phyloP scores from a whole-genome alignment of 2,797 vertebrate genomes.

The Myripristis jacobus region DNA sequence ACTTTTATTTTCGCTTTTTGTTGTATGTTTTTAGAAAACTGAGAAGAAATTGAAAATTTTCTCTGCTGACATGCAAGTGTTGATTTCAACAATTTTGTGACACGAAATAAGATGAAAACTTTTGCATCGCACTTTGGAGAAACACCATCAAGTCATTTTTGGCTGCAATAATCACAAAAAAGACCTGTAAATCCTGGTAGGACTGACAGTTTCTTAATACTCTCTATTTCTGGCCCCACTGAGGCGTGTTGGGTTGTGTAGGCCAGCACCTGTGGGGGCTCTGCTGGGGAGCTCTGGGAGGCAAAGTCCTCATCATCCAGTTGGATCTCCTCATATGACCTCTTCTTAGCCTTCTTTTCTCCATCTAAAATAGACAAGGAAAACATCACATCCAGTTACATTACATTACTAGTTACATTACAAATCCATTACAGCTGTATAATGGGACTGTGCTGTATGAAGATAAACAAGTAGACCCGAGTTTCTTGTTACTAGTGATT shows the following conservation, averaged over 20 bases:
- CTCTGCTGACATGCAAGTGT: too few relatives aligned
- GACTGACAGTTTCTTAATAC: not conserved
- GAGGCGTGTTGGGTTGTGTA: conserved; percentile 5
- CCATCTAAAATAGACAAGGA: conserved; percentile 82
- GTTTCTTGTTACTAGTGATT: not conserved
- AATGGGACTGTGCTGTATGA: not conserved
- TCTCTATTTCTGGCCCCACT: not conserved
- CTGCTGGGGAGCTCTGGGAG: conserved; percentile 89
- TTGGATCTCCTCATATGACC: conserved; percentile 93
- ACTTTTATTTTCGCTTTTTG: too few relatives aligned
- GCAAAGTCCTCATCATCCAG: conserved; percentile 90
- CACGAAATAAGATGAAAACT: too few relatives aligned
- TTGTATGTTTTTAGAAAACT: too few relatives aligned
- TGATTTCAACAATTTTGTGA: too few relatives aligned
- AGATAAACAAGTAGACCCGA: not conserved
- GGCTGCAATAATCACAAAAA: too few relatives aligned
- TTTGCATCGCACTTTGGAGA: too few relatives aligned
- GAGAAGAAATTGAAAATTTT: too few relatives aligned
- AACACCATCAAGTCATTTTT: too few relatives aligned
- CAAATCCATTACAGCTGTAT: not conserved
- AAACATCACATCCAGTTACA: not conserved
- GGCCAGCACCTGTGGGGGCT: conserved; percentile 91
- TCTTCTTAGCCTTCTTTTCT: conserved; percentile 93
- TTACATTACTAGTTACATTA: not conserved
- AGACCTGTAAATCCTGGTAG: too few relatives aligned